Percentiles rank a stretch among this genome's conserved stretches.
Evolutionary conservation across 2,113 vertebrate species (phyloP).

Genomic region (Chiloscyllium plagiosum): DNA sequence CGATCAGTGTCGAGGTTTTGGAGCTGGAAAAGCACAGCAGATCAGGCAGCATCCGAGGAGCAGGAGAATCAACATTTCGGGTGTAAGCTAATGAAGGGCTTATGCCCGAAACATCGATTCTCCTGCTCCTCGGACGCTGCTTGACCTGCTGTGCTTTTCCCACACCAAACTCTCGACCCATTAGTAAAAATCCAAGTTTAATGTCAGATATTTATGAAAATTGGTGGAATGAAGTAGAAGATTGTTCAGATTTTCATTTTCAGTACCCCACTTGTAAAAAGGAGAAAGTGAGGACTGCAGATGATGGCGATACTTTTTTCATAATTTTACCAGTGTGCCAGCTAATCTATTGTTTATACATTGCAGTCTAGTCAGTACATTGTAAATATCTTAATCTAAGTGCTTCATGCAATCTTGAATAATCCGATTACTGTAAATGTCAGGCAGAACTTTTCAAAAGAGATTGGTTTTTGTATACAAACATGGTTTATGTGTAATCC

Average conservation of each 20-base stretch:
- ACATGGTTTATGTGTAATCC: background rate
- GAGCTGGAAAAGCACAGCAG: too few relatives aligned
- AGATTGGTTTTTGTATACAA: background rate
- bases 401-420: background rate
- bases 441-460: background rate
- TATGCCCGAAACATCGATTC: too few relatives aligned
- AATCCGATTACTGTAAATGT: constrained; percentile 5
- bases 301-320: too few relatives aligned
- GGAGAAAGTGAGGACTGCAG: too few relatives aligned
- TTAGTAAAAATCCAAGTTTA: background rate
- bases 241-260: background rate
- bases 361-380: constrained; percentile 1
- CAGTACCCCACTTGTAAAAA: background rate
- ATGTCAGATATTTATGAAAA: background rate
- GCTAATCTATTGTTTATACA: background rate
- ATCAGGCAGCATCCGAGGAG: too few relatives aligned
- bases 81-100: too few relatives aligned
- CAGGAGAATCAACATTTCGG: too few relatives aligned
- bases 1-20: too few relatives aligned
- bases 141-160: too few relatives aligned
- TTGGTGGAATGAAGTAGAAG: background rate
- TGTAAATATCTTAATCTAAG: background rate
- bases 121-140: too few relatives aligned
- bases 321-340: background rate
- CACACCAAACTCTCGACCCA: too few relatives aligned